Evolutionary conservation across 2,797 vertebrate genomes (phyloP), one percentile per base, ranked within the genome.

Genomic region (Silurus aristotelis): DNA sequence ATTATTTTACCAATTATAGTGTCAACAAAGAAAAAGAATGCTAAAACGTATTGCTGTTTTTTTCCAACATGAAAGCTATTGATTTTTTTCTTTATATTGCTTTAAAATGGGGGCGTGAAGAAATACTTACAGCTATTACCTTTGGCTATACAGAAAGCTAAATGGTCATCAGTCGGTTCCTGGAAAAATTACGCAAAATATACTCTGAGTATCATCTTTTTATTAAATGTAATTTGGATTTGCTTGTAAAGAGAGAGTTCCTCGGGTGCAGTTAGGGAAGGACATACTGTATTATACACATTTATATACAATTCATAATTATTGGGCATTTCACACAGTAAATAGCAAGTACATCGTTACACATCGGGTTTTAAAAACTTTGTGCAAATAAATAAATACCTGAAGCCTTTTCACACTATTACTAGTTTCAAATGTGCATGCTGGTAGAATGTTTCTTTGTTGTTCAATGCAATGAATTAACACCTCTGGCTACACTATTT

Each of bases 361-460:
- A 43, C 38, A 14, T 22, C 1, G 10, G 56, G 56, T 52, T 19
- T 75, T 8, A 27, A 25, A 25, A 17, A 25, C 6, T 7, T 2
- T 31, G 2, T 31, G 25, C 15, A 76, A 27, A 91, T 91, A 84
- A 92, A 92, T 93, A 89, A 92, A 88, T 89, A 72, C 38, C 92
- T 92, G 88, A 85, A 31, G n/a, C 22, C 1, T 38, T 43, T 60
- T 5, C 15, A 2, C n/a, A 9, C 72, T 0, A 27, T 75, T 14
- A 31, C 7, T 2, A 56, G 5, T 58, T 56, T 56, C 5, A 56
- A 19, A 56, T 76, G 17, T 56, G 48, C 48, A 56, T 5, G 13
- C 7, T 48, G 43, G 43, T n/a, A 31, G 14, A 8, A 73, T 73
- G n/a, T 25, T 27, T 75, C 1, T 25, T 17, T 76, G 46, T 52